These are phyloP conservation scores for Jacana jacana DNA, from an alignment of 2,113 vertebrate species.

Conservation along the genomic window DNA sequence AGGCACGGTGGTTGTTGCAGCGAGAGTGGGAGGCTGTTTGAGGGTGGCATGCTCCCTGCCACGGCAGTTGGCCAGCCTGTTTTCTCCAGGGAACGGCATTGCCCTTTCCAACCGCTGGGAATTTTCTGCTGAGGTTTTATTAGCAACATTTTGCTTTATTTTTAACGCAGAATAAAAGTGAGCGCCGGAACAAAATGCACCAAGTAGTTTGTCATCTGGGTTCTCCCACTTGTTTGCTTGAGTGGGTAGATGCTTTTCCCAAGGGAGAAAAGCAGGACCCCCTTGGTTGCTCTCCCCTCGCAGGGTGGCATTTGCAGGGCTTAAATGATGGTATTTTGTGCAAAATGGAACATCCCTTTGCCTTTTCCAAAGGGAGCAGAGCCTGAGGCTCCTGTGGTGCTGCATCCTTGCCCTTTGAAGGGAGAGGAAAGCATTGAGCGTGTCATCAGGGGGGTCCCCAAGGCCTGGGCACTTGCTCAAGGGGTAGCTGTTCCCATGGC, in stretches of 20 bases:
- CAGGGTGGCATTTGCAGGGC: background rate
- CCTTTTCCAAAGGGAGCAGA: background rate
- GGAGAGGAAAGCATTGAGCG: background rate
- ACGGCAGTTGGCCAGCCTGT: background rate
- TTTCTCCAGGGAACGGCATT: background rate
- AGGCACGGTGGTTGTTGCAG: background rate
- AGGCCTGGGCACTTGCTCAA: rapidly evolving
- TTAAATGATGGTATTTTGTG: background rate
- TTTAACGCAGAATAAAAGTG: background rate
- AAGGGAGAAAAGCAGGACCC: background rate
- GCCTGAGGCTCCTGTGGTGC: background rate
- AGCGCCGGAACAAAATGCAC: background rate
- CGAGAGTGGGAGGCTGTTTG: background rate
- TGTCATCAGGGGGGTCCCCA: rapidly evolving
- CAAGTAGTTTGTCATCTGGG: background rate
- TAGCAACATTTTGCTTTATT: slow-evolving; percentile 29
- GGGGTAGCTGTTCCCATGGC: background rate
- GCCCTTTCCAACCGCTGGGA: slow-evolving; percentile 31
- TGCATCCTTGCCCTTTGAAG: background rate
- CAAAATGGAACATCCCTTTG: background rate
- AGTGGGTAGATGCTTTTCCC: background rate
- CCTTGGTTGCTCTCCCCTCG: background rate
- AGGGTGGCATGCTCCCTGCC: background rate
- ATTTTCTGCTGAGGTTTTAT: slow-evolving; percentile 11
- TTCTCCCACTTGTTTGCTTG: background rate